A percentile compares a stretch with the other conserved stretches of the same genome.
phyloP scores from a whole-genome alignment of 2,113 vertebrate species.

The Paramormyrops kingsleyae region DNA sequence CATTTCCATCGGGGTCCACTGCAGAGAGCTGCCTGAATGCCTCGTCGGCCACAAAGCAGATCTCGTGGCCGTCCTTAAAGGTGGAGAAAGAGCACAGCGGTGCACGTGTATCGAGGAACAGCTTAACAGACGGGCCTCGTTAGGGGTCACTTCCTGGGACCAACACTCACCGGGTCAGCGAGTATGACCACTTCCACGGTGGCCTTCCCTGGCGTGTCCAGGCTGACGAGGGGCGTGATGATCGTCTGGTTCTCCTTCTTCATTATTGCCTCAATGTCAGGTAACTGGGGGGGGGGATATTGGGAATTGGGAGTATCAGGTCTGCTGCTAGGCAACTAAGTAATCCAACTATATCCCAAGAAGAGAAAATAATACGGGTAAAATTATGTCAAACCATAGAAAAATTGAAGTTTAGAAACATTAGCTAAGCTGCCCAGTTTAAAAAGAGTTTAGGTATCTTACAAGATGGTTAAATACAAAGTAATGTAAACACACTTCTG shows the following conservation, averaged over 20 bases:
- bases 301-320: not conserved
- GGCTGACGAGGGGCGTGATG: conserved; percentile 80
- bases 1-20: conserved; percentile 71
- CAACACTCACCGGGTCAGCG: conserved; percentile 81
- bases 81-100: not conserved
- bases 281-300: conserved; percentile 57
- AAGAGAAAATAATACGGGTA: not conserved
- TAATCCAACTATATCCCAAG: not conserved
- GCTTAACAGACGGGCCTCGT: not conserved
- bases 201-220: conserved; percentile 95
- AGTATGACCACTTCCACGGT: conserved; percentile 92
- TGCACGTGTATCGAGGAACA: not conserved
- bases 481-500: not conserved
- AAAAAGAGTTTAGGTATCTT: not conserved
- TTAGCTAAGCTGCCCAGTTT: not conserved
- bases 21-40: conserved; percentile 83
- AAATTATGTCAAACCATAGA: not conserved
- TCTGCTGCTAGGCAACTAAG: not conserved
- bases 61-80: conserved; percentile 84
- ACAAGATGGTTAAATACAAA: not conserved
- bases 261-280: conserved; percentile 74
- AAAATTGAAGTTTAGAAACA: not conserved
- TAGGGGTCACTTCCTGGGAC: not conserved
- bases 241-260: conserved; percentile 83
- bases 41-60: conserved; percentile 93